Conservation (phyloP, 2,888 invertebrate species). For the Ichneumoninae sp. region DNA sequence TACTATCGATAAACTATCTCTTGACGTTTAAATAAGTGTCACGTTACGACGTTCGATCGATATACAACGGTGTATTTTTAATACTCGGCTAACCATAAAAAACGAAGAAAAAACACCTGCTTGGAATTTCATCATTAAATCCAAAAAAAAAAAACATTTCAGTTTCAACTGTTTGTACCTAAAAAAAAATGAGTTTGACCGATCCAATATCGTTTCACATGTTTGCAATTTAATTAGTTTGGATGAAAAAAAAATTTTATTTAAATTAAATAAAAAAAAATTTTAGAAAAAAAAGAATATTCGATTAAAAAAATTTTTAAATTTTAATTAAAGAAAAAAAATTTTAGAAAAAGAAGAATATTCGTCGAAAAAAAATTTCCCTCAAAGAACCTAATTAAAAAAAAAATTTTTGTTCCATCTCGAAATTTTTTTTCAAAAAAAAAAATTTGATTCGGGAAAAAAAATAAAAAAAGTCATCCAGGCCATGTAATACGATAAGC, state of each 20-base stretch:
- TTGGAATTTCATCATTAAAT: constrained; percentile 10
- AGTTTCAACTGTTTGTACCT: not conserved
- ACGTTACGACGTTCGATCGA: constrained; percentile 77
- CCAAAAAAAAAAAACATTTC: not conserved
- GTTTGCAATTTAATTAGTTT: not conserved
- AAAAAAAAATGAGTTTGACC: not conserved
- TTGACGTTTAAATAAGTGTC: constrained; percentile 77
- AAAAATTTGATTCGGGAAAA: not conserved
- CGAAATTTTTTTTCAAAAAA: not conserved
- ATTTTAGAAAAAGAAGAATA: not conserved
- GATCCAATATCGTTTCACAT: not conserved
- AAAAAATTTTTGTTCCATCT: not conserved
- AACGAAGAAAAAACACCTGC: constrained; percentile 8
- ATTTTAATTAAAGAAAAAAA: too few relatives aligned
- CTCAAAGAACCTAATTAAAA: not conserved
- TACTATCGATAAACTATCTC: constrained; percentile 71
- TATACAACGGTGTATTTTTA: constrained; percentile 69
- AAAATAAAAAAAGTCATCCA: not conserved
- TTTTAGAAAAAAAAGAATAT: not conserved
- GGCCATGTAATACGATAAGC: constrained; percentile 9
- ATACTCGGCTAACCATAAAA: constrained; percentile 7
- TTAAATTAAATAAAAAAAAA: not conserved
- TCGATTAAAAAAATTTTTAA: not conserved
- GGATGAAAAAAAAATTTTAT: not conserved
- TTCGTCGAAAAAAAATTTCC: not conserved